Evolutionary conservation across 1,140 invertebrate species (phyloP), one percentile per base, ranked within the genome.

Genomic region (Musca vetustissima): DNA sequence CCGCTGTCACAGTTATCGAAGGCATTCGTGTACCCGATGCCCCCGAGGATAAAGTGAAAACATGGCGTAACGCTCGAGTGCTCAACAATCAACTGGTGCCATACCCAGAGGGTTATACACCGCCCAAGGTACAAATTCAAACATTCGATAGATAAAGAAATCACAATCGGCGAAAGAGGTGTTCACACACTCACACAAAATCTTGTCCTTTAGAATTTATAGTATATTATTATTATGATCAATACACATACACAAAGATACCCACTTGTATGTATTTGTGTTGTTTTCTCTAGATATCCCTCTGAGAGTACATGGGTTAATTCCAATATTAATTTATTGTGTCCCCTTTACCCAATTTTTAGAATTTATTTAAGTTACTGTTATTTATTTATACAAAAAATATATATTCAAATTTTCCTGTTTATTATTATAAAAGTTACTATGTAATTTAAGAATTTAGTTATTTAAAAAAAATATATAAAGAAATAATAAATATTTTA

Each of bases 61-160:
- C 88, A 1, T 95, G 92, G 92, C 86, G 93, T 59, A 95, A 95
- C 82, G 93, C 93, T 0, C 83, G 93, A 68, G 92, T 95, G 1
- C 92, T 95, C 24, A 94, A 95, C 73, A 91, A 91, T 52, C 88
- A 91, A 78, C 76, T 94, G 66, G 82, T 92, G 24, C 88, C 89
- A 55, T 90, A 90, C 74, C 88, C 89, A 53, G 85, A 88, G 72
- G 89, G 88, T 14, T 90, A 89, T 69, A 86, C 85, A 75, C 88
- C 88, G 70, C 85, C 87, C 13, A 85, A 85, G 68, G 88, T 77
- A 2, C 75, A 80, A 69, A 78, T 80, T 70, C 76, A 76, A 68
- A 78, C 77, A 53, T 80, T 80, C 36, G 78, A 80, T 49, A 80
- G 78, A 76, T 80, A 73, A 13, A 53, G 2, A 53, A 22, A 7